phyloP scores from a whole-genome alignment of 2,888 invertebrate genomes.

The Aphodius granarius region DNA sequence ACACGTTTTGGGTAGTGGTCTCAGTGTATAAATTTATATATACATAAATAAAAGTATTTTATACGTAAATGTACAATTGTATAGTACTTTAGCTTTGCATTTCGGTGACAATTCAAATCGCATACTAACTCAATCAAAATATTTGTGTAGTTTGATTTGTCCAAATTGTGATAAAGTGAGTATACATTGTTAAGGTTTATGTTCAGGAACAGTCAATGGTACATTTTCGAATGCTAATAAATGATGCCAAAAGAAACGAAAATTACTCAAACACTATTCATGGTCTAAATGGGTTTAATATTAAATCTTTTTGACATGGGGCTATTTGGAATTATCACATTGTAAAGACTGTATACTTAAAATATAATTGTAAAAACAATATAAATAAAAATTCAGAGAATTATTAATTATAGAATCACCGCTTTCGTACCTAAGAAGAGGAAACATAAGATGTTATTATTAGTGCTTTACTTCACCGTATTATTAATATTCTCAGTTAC shows the following conservation, averaged over 20 bases:
- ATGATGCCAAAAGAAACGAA: conserved; percentile 3
- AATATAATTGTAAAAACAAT: conserved; percentile 23
- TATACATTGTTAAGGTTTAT: background rate
- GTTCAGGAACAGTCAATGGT: conserved; percentile 7
- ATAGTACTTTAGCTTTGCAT: background rate
- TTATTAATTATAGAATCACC: conserved; percentile 39
- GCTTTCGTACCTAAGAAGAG: conserved; percentile 43
- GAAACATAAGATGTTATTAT: conserved; percentile 34
- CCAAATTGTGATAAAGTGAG: conserved; percentile 32
- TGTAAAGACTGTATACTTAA: conserved; percentile 44
- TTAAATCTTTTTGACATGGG: conserved; percentile 35
- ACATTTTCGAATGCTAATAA: background rate
- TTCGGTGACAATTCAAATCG: background rate
- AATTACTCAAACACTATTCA: background rate
- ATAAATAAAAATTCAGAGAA: conserved; percentile 37
- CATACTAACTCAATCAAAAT: conserved; percentile 34
- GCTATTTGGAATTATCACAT: conserved; percentile 44
- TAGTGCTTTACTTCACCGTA: conserved; percentile 43
- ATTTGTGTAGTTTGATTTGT: conserved; percentile 30
- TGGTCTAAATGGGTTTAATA: conserved; percentile 9
- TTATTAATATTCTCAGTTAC: conserved; percentile 24
- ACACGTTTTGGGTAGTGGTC: too few species aligned
- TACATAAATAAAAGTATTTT: too few species aligned
- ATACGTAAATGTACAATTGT: background rate
- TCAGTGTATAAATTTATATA: too few species aligned